Evolutionary conservation across 1,140 invertebrate genomes (phyloP), one percentile per base, ranked within the genome.

Genomic region (Steinernema feltiae): DNA sequence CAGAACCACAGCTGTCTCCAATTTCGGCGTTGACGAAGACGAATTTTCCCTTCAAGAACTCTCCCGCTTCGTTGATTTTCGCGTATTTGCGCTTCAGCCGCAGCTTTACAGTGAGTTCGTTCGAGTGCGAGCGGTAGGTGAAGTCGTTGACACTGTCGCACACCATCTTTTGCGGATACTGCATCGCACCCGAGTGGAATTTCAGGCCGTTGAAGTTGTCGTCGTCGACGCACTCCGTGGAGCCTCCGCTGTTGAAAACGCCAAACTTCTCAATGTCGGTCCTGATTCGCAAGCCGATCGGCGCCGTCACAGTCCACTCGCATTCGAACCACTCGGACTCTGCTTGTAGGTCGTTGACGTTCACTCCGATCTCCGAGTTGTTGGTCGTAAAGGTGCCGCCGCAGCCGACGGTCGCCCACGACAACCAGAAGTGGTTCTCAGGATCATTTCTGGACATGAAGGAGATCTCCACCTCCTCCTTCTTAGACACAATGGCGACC

Each of bases 401-500:
- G 77, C 82, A 83, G 30, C 82, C 83, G 17, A 80, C 32, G 30
- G 80, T 84, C 21, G 76, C 71, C 82, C 84, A 84, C 27, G 75
- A 79, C 12, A 84, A 41, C 84, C 84, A 84, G 76, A 84, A 84
- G 46, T 84, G 73, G 72, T 84, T 86, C n/a, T 84, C 82, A 12
- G 79, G 71, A 46, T 82, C 72, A 21, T 72, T 48, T 1, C 32
- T 63, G 7, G 76, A 78, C 18, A 69, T n/a, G 69, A 84, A 85
- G 12, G 74, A 70, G 15, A 84, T 24, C 21, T 76, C 41, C 1
- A 84, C 32, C 24, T 48, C 46, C 32, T 84, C 82, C 30, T 48
- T 53, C 29, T 69, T 76, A 1, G 83, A 70, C 29, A 41, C 32
- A 27, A 80, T 35, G 0, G 80, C 53, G 48, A 74, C 76, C 1